Evolutionary conservation across 2,113 vertebrate species (phyloP).

Genomic region (Anhinga rufa): DNA sequence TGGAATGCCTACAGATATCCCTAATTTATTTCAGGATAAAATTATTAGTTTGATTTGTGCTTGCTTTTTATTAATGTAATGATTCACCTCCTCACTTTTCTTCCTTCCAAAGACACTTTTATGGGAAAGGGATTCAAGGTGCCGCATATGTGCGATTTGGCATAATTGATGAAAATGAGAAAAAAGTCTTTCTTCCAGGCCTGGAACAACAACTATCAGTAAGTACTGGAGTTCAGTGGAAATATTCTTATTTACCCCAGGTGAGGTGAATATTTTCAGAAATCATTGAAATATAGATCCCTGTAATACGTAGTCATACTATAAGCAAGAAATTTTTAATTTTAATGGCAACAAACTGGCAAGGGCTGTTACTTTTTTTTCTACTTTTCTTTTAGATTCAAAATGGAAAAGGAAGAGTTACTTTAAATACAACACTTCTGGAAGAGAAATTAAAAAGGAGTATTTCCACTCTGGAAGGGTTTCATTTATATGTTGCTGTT

Average conservation of each 20-base stretch:
- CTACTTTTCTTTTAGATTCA: slow-evolving; percentile 35
- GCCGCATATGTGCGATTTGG: slow-evolving; percentile 69
- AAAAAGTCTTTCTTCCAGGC: slow-evolving; percentile 60
- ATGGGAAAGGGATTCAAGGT: slow-evolving; percentile 68
- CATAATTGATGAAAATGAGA: slow-evolving; percentile 38
- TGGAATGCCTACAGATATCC: not conserved
- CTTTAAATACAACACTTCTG: slow-evolving; percentile 32
- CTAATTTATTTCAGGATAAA: not conserved
- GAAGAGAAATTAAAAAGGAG: slow-evolving; percentile 24
- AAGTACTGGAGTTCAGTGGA: slow-evolving; percentile 6
- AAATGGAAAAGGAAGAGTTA: slow-evolving; percentile 49
- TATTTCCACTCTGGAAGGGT: slow-evolving; percentile 40
- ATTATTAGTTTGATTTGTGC: not conserved
- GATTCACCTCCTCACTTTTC: not conserved
- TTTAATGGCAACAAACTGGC: not conserved
- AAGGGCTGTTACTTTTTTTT: not conserved
- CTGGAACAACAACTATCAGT: slow-evolving; percentile 67
- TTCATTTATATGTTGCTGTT: slow-evolving; percentile 61
- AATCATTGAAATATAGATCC: not conserved
- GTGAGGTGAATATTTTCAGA: not conserved
- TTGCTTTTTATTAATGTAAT: not conserved
- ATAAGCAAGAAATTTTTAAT: not conserved
- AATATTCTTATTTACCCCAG: not conserved
- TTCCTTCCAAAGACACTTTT: slow-evolving; percentile 63
- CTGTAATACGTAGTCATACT: not conserved